These are phyloP conservation scores for Acridotheres tristis DNA, from an alignment of 2,797 vertebrate genomes.

Conservation along the genomic window DNA sequence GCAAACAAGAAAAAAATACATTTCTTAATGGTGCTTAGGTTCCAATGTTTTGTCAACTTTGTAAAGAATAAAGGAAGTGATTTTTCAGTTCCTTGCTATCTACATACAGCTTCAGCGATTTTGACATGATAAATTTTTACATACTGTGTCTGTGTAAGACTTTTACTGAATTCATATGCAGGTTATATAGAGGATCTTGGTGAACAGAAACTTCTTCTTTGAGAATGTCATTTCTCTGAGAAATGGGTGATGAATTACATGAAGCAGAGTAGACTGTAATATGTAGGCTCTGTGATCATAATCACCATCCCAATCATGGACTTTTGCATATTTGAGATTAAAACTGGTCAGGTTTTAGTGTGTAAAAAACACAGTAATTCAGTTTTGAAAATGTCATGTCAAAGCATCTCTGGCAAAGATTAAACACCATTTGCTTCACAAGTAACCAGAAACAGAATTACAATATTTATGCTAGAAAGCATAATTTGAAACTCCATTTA, in stretches of 20 bases:
- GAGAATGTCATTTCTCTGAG: constrained; percentile 21
- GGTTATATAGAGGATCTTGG: background rate
- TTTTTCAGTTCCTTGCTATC: background rate
- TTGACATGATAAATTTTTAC: background rate
- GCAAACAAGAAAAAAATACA: background rate
- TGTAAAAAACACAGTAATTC: constrained; percentile 71
- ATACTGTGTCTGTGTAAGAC: background rate
- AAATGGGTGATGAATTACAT: constrained; percentile 54
- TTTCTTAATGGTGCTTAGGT: constrained; percentile 12
- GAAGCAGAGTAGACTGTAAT: constrained; percentile 30
- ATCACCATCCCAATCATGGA: constrained; percentile 56
- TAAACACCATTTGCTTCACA: constrained; percentile 69
- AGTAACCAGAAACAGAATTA: constrained; percentile 59
- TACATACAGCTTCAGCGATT: background rate
- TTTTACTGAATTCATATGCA: background rate
- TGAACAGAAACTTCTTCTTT: constrained; percentile 16
- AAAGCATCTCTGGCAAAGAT: constrained; percentile 60
- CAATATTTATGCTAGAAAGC: constrained; percentile 46
- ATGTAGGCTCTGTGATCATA: constrained; percentile 55
- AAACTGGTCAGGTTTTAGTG: constrained; percentile 68
- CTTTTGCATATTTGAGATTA: constrained; percentile 69
- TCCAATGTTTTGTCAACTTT: background rate
- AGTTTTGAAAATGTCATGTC: constrained; percentile 69
- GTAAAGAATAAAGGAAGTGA: background rate
- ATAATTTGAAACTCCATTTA: background rate